Evolutionary conservation across 2,888 invertebrate species (phyloP), one percentile per base, ranked within the genome.

Genomic region (Dicranocentrus wangi): DNA sequence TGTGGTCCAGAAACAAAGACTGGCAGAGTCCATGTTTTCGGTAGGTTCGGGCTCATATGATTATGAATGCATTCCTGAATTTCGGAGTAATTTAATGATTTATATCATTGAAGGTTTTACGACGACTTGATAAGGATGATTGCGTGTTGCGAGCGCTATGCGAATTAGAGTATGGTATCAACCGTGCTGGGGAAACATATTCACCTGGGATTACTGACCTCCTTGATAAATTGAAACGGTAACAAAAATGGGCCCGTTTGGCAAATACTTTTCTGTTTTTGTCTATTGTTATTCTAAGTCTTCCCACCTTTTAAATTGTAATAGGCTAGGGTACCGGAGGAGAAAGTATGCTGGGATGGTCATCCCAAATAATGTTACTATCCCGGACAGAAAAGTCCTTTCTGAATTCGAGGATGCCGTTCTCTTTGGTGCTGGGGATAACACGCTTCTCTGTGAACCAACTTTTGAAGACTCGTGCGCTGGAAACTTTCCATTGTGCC

Each of bases 371-470:
- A 82, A 82, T 32, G 51, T 53, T 3, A 82, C 82, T 0, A 27
- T 82, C 13, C 0, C 32, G 1, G 80, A 82, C 15, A 58, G 80
- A 42, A 72, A 76, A 47, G 80, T 82, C 10, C 32, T 82, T 21
- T 71, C 76, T 1, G 76, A 63, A 2, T 80, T 82, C 55, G 82
- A 80, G 58, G 82, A 82, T 19, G 82, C 82, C 0, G 82, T 82
- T 19, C 70, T 82, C 19, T 32, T 70, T 7, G 82, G 65, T 60
- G 32, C 68, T 27, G 71, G 42, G 43, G 53, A 71, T 39, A 58
- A 39, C 23, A 17, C 19, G 15, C 10, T 10, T 13, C 27, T n/a
- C 13, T 65, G 65, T 61, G 61, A 68, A 39, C 19, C 7, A 23
- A n/a, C 19, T 15, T 17, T 10, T 5, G 51, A 25, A 47, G 47